Conservation (phyloP, 2,113 vertebrate species). For the Uria lomvia region DNA sequence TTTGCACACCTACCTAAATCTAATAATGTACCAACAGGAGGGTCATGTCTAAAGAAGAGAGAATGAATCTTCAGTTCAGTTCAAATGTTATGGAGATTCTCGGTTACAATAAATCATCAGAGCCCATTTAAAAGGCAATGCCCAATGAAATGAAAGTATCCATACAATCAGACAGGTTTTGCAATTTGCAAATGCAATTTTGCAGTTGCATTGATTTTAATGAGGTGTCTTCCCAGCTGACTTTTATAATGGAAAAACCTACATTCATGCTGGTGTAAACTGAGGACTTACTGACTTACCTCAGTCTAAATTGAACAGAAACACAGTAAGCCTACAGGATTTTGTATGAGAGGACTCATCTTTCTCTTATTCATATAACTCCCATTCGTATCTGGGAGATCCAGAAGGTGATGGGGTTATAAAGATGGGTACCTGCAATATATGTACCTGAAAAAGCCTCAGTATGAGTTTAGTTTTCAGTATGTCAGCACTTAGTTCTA, state of each 20-base stretch:
- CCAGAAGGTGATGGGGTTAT: neutral
- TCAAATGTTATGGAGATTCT: neutral
- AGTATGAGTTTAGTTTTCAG: neutral
- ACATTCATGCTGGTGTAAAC: neutral
- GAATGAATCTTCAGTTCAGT: neutral
- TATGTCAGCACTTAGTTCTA: fast-evolving
- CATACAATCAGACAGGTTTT: neutral
- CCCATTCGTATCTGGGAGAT: neutral
- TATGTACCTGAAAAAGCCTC: neutral
- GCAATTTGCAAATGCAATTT: neutral
- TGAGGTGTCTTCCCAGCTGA: neutral
- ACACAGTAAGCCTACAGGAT: neutral
- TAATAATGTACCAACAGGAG: neutral
- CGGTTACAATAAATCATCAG: neutral
- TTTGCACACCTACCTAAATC: neutral
- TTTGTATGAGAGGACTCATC: neutral
- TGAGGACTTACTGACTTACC: neutral
- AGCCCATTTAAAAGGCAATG: neutral
- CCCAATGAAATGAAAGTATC: neutral
- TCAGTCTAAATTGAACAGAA: neutral
- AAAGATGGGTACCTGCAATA: neutral
- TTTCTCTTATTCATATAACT: neutral
- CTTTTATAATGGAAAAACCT: neutral
- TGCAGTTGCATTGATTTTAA: neutral
- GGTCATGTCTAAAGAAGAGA: neutral